Evolutionary conservation across 2,888 invertebrate species (phyloP), one percentile per base, ranked within the genome.

Genomic region (Ophion ellenae): DNA sequence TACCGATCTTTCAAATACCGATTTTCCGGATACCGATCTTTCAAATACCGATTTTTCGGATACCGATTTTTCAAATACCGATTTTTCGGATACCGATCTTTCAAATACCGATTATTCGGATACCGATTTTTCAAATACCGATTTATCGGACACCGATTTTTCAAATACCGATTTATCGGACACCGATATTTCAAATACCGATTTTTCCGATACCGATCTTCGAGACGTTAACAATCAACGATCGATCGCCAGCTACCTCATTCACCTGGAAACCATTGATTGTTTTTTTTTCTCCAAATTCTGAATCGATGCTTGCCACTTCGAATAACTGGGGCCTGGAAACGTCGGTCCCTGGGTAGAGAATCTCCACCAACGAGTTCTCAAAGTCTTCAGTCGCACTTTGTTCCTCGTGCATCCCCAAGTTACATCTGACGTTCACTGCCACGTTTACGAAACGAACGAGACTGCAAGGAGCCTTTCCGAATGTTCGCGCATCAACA

Each of bases 391-490:
- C 61, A 53, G 45, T 36, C 69, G 36, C 36, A 53, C 20, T 5
- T 1, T 17, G 17, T 14, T 28, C 45, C 20, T 77, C 61, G 64
- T 32, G 57, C 45, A 83, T 64, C 47, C 66, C 76, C 47, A 67
- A 11, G 73, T 61, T 40, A 36, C 70, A 57, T 83, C 61, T 63
- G 74, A 53, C 69, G 66, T 63, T 69, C 73, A 57, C 14, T 32
- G 11, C 24, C 10, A 70, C 81, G 69, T 45, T 73, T 67, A 64
- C 36, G 67, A 76, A 70, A 63, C 59, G 66, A 70, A 53, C 28
- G 53, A 80, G 53, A 66, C 74, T 47, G 74, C 61, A 53, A 75
- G 28, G 77, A 74, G 69, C 74, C 61, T 59, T 4, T 45, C 47
- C 57, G 53, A 64, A 66, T 64, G 36, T 61, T 36, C 75, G 61